These are phyloP conservation scores for Chironomus tentans DNA, from an alignment of 2,888 invertebrate genomes.

Conservation along the genomic window DNA sequence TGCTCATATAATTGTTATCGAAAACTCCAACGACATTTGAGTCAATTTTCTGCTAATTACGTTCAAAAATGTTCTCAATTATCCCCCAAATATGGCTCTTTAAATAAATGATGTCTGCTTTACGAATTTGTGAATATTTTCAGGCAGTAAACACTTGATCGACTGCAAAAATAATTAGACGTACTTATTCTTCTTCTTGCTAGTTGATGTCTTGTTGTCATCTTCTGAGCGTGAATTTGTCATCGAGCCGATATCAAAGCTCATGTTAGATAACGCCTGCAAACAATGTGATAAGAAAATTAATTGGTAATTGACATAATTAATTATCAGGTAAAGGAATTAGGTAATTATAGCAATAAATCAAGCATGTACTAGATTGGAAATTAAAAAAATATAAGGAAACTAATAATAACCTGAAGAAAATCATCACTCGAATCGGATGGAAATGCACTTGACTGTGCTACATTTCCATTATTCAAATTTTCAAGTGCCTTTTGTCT, in stretches of 20 bases:
- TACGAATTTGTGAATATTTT: too few relatives aligned
- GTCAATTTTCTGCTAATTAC: too few relatives aligned
- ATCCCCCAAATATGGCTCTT: neutral
- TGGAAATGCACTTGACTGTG: neutral
- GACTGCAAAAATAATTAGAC: neutral
- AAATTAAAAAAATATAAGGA: neutral
- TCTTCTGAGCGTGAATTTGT: neutral
- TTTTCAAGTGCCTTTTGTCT: conserved; percentile 23
- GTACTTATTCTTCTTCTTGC: conserved; percentile 12
- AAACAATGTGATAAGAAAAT: neutral
- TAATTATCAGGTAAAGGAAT: too few relatives aligned
- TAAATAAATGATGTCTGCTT: too few relatives aligned
- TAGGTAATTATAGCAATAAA: too few relatives aligned
- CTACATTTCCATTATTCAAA: conserved; percentile 14
- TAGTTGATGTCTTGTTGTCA: neutral
- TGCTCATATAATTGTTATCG: too few relatives aligned
- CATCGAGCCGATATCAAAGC: conserved; percentile 16
- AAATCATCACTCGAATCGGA: conserved; percentile 13
- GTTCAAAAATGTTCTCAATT: too few relatives aligned
- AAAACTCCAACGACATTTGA: too few relatives aligned
- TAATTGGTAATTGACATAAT: too few relatives aligned
- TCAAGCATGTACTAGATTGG: too few relatives aligned
- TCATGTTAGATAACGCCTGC: conserved; percentile 21
- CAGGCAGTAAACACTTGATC: too few relatives aligned
- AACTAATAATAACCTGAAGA: conserved; percentile 23